Conservation (phyloP, 2,888 invertebrate genomes). For the Aspidiotus rigidus region DNA sequence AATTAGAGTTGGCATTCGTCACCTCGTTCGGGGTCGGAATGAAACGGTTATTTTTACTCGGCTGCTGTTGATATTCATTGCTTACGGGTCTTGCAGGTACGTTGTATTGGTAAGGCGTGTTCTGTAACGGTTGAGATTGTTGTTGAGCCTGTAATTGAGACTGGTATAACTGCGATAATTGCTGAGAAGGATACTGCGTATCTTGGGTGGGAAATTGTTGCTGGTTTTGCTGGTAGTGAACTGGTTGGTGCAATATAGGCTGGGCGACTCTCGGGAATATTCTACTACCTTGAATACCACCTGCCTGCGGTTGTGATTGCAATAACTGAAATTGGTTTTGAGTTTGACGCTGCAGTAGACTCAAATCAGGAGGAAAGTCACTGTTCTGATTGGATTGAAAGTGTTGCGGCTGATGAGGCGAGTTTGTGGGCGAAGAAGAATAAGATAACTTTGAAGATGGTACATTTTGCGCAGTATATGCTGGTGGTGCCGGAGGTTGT, state of each 20-base stretch:
- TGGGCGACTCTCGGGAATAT: conserved; percentile 15
- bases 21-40: conserved; percentile 23
- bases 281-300: conserved; percentile 27
- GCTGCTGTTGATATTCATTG: conserved; percentile 31
- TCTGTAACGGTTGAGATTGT: not conserved
- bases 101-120: not conserved
- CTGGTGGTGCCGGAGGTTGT: conserved; percentile 34
- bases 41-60: conserved; percentile 23
- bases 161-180: conserved; percentile 34
- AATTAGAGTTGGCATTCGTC: not conserved
- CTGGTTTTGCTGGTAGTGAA: conserved; percentile 34
- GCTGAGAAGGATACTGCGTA: conserved; percentile 30
- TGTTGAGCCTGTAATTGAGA: conserved; percentile 22
- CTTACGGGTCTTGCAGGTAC: not conserved
- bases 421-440: conserved; percentile 37
- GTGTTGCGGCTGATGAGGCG: conserved; percentile 37
- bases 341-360: conserved; percentile 37
- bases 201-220: conserved; percentile 36
- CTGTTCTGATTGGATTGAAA: conserved; percentile 44
- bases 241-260: conserved; percentile 27
- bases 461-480: conserved; percentile 43
- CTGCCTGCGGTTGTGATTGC: conserved; percentile 41
- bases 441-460: conserved; percentile 37
- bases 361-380: conserved; percentile 42
- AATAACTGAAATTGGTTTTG: conserved; percentile 38